Base-by-base conservation (phyloP, 2,797 vertebrate species). In the Eulemur coronatus region DNA sequence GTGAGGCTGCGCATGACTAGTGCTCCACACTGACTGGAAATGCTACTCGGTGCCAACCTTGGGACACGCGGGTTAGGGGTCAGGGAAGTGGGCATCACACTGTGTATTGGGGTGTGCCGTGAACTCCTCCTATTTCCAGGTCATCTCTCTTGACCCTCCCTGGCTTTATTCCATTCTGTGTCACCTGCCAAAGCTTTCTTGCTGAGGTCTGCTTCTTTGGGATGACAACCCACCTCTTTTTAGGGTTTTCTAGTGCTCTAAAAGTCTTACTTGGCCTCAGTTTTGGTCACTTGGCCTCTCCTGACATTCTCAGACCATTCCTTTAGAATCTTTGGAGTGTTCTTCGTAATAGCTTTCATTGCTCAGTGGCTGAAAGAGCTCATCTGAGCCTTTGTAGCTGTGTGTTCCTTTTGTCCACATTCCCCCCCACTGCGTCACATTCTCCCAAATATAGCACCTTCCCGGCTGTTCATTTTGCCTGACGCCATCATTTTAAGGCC, bases 1-100 rank as follows among this genome's bases (percentile, higher is more conserved):
- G 99, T 99, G 98, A 99, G 98, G 79, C 63, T 8, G 43, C 0
- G 2, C 10, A 14, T 41, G 38, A 35, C 63, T 13, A 14, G 70
- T 7, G 18, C 67, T 57, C 35, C 41, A 17, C 24, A 7, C 46
- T 65, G 75, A 11, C 50, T 17, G 41, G 14, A 48, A 70, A 30
- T 35, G 50, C 55, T 2, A 0, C 10, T 30, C 0, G 26, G 18
- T 15, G 17, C 82, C 4, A 5, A 9, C n/a, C 33, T 4, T 26
- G 33, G 76, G 41, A 3, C 14, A 4, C 46, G 5, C 48, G 4
- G 35, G 63, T 33, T 70, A 10, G 76, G n/a, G 14, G 1, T 63
- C 78, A 57, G 38, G 33, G 65, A 43, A 12, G 18, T 1, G 15
- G 26, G 55, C 22, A 14, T 38, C 35, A 7, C 57, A 26, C 10